Evolutionary conservation across 2,888 invertebrate species (phyloP), one percentile per base, ranked within the genome.

Genomic region (Vesta saturnalis): DNA sequence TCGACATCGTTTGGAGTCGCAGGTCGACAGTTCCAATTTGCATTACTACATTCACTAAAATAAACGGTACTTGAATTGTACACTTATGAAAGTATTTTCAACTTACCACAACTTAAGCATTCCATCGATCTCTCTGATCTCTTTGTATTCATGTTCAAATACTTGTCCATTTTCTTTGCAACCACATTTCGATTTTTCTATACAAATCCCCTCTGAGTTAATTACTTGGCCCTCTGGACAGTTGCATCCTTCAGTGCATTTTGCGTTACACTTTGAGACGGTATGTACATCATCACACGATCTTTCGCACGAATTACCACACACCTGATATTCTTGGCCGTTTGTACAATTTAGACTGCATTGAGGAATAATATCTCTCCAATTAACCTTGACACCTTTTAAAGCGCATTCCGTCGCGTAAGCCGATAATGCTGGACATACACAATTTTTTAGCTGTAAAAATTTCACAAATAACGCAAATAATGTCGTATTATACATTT

Each of bases 231-330:
- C 95, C 15, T 87, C 85, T 0, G 94, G 93, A 79, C 97, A 97
- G 65, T 94, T 94, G 82, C 97, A 97, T 0, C 96, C 97, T 81
- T 96, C 96, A 0, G 94, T 93, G 78, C 96, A 96, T 70, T 86
- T 83, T 3, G 87, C 86, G 71, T 83, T 84, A 81, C 93, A 93
- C 6, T 83, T 77, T 0, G 83, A 83, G 56, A 82, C 76, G 1
- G 84, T 81, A 0, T 85, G 73, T 10, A 90, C 84, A 82, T 94
- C 93, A 0, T 86, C 83, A 78, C 95, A 95, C 18, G 90, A 90
- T 73, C 93, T 88, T 0, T 90, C 86, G 78, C 96, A 96, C 43
- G 93, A 90, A 82, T 93, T 92, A 0, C 95, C 95, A 77, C 96
- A 96, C 62, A 92, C 89, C 65, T 93, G 92, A 82, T 92, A 96